These are phyloP conservation scores for Paramacrobiotus metropolitanus DNA, from an alignment of 1,140 invertebrate species.

Conservation along the genomic window DNA sequence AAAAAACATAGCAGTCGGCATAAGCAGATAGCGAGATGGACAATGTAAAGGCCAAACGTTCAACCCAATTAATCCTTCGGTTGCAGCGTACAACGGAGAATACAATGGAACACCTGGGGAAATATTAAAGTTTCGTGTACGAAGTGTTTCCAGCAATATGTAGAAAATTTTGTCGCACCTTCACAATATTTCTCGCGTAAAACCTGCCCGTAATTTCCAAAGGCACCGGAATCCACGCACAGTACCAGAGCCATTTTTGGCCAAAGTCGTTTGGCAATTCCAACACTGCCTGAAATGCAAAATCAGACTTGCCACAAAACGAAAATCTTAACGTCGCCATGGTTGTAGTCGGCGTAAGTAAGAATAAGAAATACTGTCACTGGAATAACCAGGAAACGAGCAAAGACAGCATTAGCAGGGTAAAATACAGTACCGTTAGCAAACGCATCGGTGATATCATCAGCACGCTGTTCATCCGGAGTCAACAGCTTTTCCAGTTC, in stretches of 20 bases:
- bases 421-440: no score
- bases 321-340: no score
- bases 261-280: conserved; percentile 19
- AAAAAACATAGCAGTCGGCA: conserved; percentile 19
- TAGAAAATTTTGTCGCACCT: conserved; percentile 11
- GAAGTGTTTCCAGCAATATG: no score
- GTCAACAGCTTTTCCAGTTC: conserved; percentile 15
- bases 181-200: conserved; percentile 17
- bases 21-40: conserved; percentile 17
- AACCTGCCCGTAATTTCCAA: conserved; percentile 17
- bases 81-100: conserved; percentile 22
- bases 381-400: not conserved
- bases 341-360: no score
- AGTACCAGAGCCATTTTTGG: conserved; percentile 19
- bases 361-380: not conserved
- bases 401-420: not conserved
- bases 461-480: conserved; percentile 18
- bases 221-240: conserved; percentile 18
- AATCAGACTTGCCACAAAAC: no score
- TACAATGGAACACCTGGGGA: conserved; percentile 15
- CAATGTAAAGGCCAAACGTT: conserved; percentile 18
- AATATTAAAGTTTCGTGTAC: not conserved
- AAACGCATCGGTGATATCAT: conserved; percentile 16
- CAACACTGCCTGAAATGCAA: conserved; percentile 10
- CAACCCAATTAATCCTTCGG: conserved; percentile 21